These are phyloP conservation scores for Prenolepis imparis DNA, from an alignment of 2,888 invertebrate species.

Conservation along the genomic window DNA sequence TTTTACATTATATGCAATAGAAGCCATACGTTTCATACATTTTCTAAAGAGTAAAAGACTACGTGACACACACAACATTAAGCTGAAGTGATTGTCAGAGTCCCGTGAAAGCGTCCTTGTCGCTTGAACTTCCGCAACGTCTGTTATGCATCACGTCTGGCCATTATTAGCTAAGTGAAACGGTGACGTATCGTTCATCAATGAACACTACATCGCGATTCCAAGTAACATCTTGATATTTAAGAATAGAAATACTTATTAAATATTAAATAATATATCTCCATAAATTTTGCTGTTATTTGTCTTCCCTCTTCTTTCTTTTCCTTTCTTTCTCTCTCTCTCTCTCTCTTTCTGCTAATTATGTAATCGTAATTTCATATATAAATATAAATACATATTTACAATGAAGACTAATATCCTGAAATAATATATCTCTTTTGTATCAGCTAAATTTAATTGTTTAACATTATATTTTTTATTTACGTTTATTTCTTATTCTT, in stretches of 20 bases:
- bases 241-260: conserved; percentile 9
- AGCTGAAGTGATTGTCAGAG: conserved; percentile 51
- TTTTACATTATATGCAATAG: not conserved
- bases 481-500: not conserved
- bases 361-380: not conserved
- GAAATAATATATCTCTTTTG: not conserved
- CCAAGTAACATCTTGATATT: conserved; percentile 13
- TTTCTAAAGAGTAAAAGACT: conserved; percentile 46
- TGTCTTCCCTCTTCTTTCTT: not conserved
- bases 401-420: not conserved
- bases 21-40: not conserved
- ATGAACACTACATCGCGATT: not conserved
- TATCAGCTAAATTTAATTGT: not conserved
- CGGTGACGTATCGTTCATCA: conserved; percentile 37
- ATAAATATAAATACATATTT: not conserved
- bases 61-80: conserved; percentile 49
- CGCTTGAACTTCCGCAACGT: conserved; percentile 81
- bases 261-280: not conserved
- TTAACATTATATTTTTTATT: not conserved
- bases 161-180: conserved; percentile 58
- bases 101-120: conserved; percentile 84
- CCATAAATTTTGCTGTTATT: not conserved
- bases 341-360: not conserved
- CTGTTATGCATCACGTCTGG: conserved; percentile 67
- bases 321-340: not conserved